Evolutionary conservation across 2,797 vertebrate species (phyloP).

Genomic region (Eulemur rubriventer): DNA sequence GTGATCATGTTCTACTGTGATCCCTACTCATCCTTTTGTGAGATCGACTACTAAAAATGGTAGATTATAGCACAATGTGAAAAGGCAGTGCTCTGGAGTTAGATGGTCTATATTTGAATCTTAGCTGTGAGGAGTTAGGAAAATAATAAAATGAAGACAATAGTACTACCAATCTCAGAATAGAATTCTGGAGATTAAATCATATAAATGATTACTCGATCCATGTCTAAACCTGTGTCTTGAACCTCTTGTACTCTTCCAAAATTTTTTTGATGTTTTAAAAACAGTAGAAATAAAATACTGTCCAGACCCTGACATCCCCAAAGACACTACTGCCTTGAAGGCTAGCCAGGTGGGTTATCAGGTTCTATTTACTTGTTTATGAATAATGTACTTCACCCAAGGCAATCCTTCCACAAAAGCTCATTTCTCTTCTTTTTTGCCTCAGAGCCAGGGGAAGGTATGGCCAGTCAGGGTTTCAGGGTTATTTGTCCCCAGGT

Average conservation of each 20-base stretch:
- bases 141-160: not conserved
- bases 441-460: not conserved
- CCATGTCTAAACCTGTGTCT: not conserved
- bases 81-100: not conserved
- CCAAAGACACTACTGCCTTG: not conserved
- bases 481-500: not conserved
- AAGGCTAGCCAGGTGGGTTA: not conserved
- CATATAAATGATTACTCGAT: not conserved
- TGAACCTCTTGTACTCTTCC: not conserved
- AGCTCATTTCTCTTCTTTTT: not conserved
- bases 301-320: not conserved
- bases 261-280: not conserved
- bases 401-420: not conserved
- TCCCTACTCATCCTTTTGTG: not conserved
- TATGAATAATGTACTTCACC: not conserved
- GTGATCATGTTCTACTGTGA: not conserved
- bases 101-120: not conserved
- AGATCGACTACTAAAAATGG: not conserved
- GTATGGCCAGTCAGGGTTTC: not conserved
- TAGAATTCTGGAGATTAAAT: not conserved
- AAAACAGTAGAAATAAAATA: not conserved
- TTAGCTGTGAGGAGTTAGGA: not conserved
- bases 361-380: not conserved
- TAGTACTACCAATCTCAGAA: not conserved
- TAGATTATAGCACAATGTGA: not conserved